A percentile compares a stretch with the other conserved stretches of the same genome.
phyloP scores from a whole-genome alignment of 2,888 invertebrate species.

The Heliconius ismenius region DNA sequence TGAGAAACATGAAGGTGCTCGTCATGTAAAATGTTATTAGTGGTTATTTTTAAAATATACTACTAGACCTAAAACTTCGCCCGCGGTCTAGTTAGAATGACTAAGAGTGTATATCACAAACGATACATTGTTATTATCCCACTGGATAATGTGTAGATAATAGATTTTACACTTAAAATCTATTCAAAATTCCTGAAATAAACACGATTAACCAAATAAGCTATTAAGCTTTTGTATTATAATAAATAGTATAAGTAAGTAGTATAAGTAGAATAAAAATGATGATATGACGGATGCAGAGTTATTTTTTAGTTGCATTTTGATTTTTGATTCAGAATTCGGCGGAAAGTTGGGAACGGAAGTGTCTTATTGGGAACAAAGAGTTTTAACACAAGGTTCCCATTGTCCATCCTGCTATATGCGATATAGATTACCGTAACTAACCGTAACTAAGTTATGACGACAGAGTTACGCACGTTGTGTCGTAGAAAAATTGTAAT shows the following conservation, averaged over 20 bases:
- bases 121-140: no score
- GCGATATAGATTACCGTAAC: not conserved
- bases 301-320: no score
- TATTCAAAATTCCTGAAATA: no score
- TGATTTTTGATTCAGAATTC: not conserved
- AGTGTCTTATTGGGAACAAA: not conserved
- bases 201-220: no score
- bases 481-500: conserved; percentile 15
- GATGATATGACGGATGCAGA: no score
- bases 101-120: not conserved
- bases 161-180: no score
- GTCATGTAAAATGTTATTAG: not conserved
- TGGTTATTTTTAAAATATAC: no score
- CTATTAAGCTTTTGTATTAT: no score
- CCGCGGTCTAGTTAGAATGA: not conserved
- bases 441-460: conserved; percentile 2
- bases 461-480: conserved; percentile 1
- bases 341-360: not conserved
- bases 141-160: no score
- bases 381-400: not conserved
- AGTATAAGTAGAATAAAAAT: no score
- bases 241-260: no score
- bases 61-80: not conserved
- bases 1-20: not conserved
- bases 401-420: not conserved